Base-by-base conservation (phyloP, 2,888 invertebrate genomes). In the Pachycephus smyrnensis region DNA sequence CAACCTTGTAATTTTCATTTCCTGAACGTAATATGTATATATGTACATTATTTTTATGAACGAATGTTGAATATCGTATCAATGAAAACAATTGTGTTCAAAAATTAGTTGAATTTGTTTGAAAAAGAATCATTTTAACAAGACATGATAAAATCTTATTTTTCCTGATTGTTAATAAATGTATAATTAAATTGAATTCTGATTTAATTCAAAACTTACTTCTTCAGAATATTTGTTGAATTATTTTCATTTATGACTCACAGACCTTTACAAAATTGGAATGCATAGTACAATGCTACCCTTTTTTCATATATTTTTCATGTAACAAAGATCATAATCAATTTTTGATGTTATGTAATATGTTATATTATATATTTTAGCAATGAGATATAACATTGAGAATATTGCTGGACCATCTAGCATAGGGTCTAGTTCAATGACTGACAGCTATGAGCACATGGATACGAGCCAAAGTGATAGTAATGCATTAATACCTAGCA, bases 401-500 rank as follows among this genome's bases (percentile, higher is more conserved):
- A 79, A 83, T 75, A 80, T 80, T 68, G 77, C 69, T 35, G 76
- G 76, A 78, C 75, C 80, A 32, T 71, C 81, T 73, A 73, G 71
- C 11, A 75, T 68, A 71, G 37, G 76, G 12, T 35, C 74, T n/a
- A 77, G 78, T 33, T 71, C 73, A 37, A 78, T 79, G 30, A 80
- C 79, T 3, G 80, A 75, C 31, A 78, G 68, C 69, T 81, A 83
- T 55, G 84, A 85, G 73, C 35, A 80, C 31, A 83, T 85, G 82
- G 85, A 85, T 12, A 80, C 80, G 3, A 81, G 73, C 35, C 80
- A 83, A 11, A 68, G 77, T 1, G 78, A 75, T 11, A 73, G 69
- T 40, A 69, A 31, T 12, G 80, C 55, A 55, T 9, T 55, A 23
- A 23, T 15, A 6, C 37, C 35, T 35, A 37, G 30, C 12, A 55